A percentile compares a stretch with the other conserved stretches of the same genome.
phyloP scores from a whole-genome alignment of 2,888 invertebrate species.

The Dysmachus trigonus region DNA sequence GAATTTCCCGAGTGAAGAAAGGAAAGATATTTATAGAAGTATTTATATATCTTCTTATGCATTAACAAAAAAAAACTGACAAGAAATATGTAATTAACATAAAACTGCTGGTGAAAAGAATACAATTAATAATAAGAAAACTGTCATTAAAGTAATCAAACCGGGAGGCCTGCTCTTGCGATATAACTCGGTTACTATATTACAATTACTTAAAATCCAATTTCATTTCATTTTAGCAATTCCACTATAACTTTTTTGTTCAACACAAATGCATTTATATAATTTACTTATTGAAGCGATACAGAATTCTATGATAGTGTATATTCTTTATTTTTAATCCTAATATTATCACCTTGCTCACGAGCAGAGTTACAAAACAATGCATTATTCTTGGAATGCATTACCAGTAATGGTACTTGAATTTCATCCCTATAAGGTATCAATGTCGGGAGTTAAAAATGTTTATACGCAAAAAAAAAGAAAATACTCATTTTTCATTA shows the following conservation, averaged over 20 bases:
- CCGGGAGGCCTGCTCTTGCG: background rate
- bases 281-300: no score
- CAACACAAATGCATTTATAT: background rate
- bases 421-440: no score
- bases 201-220: background rate
- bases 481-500: no score
- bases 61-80: background rate
- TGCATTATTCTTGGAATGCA: no score
- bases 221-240: background rate
- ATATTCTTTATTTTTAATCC: no score
- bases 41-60: conserved; percentile 4
- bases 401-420: no score
- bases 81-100: conserved; percentile 13
- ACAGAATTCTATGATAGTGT: no score
- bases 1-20: background rate
- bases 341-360: no score
- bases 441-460: no score
- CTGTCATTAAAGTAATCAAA: conserved; percentile 8
- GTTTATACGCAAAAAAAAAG: no score
- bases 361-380: no score
- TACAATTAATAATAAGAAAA: conserved; percentile 32
- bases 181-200: background rate
- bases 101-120: conserved; percentile 40
- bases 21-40: background rate
- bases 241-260: background rate